Conservation (phyloP, 2,888 invertebrate genomes). For the Uropetala carovei region DNA sequence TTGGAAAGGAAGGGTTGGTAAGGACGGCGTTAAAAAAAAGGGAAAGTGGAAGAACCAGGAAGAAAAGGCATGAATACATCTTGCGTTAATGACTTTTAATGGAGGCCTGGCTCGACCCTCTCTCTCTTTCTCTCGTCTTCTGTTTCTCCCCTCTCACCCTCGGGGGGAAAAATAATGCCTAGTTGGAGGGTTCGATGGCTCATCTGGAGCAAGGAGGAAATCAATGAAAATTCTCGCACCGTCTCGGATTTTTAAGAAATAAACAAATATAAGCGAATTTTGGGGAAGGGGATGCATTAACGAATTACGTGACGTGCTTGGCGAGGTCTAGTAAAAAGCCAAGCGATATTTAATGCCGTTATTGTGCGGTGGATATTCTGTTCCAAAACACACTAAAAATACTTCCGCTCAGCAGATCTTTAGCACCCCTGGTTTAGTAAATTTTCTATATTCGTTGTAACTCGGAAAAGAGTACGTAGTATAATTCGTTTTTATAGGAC, state of each 20-base stretch:
- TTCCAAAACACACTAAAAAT: too few species aligned
- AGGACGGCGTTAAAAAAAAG: neutral
- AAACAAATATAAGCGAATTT: neutral
- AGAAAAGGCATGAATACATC: slow-evolving; percentile 50
- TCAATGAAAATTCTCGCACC: neutral
- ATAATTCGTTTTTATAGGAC: too few species aligned
- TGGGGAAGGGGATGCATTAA: neutral
- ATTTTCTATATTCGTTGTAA: too few species aligned
- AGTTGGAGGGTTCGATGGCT: neutral
- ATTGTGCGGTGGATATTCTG: too few species aligned
- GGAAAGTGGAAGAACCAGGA: neutral
- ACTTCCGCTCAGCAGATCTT: too few species aligned
- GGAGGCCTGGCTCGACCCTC: slow-evolving; percentile 13
- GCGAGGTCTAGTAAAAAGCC: neutral
- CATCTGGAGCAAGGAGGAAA: neutral
- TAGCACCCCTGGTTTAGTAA: too few species aligned
- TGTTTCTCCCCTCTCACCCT: neutral
- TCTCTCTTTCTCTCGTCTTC: too few species aligned
- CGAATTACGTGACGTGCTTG: neutral
- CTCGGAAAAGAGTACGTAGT: too few species aligned
- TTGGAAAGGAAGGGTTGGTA: neutral
- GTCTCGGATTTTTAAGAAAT: neutral
- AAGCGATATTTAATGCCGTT: neutral
- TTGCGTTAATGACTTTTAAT: slow-evolving; percentile 56
- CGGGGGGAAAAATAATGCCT: slow-evolving; percentile 20